Evolutionary conservation across 2,113 vertebrate species (phyloP).

Genomic region (Anthoscopus minutus): DNA sequence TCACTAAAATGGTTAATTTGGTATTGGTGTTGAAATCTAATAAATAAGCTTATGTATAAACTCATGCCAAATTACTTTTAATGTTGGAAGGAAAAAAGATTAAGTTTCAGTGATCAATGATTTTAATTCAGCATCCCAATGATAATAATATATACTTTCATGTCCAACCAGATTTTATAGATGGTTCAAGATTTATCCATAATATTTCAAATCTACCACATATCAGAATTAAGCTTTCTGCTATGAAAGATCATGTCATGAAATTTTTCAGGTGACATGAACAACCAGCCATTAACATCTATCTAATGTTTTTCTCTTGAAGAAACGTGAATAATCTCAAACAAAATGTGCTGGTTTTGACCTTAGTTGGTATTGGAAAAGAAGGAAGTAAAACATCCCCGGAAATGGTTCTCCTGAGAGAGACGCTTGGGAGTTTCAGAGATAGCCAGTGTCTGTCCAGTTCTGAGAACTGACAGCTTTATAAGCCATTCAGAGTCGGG

Average conservation of each 20-base stretch:
- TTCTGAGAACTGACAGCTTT: too few relatives aligned
- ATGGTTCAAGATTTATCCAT: neutral
- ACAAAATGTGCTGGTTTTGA: too few relatives aligned
- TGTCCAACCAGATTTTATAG: neutral
- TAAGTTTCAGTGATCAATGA: neutral
- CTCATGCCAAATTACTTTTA: neutral
- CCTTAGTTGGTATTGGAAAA: too few relatives aligned
- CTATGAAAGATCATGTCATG: neutral
- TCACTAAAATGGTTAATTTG: neutral
- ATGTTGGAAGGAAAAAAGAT: neutral
- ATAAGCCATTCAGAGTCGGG: too few relatives aligned
- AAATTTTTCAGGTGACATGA: neutral
- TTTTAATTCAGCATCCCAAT: neutral
- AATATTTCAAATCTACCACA: neutral
- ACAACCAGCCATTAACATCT: neutral
- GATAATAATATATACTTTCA: neutral
- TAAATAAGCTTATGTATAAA: neutral
- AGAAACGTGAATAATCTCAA: neutral
- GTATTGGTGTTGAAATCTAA: neutral
- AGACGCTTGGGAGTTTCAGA: too few relatives aligned
- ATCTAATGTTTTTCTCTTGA: neutral
- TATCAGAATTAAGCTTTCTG: neutral
- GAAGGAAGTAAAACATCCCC: too few relatives aligned
- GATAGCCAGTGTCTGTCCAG: too few relatives aligned
- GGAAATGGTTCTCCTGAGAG: too few relatives aligned